Conservation (phyloP, 1,140 invertebrate species). For the Drosophila saltans region DNA sequence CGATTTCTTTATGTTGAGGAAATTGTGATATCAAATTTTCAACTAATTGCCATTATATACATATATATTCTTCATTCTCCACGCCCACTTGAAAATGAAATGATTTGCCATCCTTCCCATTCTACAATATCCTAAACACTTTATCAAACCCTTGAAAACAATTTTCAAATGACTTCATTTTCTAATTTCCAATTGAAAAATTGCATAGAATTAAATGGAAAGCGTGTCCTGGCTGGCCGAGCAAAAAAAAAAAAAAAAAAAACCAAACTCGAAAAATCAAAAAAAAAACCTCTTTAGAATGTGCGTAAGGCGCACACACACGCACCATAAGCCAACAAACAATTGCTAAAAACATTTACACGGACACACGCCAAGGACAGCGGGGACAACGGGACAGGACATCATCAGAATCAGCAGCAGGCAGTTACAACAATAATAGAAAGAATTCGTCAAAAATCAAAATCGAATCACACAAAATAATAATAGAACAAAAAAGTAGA, state of each 20-base stretch:
- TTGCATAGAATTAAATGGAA: slow-evolving; percentile 65
- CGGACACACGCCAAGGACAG: slow-evolving; percentile 55
- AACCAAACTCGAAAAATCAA: slow-evolving; percentile 13
- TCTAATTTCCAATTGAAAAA: slow-evolving; percentile 75
- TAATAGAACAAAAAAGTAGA: slow-evolving; percentile 26
- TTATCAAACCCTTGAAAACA: slow-evolving; percentile 48
- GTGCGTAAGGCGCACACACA: slow-evolving; percentile 68
- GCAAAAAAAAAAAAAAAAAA: slow-evolving; percentile 13
- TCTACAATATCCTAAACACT: slow-evolving; percentile 40
- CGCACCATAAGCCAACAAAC: slow-evolving; percentile 69
- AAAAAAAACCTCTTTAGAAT: slow-evolving; percentile 29
- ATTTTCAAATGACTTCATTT: slow-evolving; percentile 76
- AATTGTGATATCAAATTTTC: not conserved
- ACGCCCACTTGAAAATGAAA: not conserved
- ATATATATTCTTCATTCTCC: not conserved
- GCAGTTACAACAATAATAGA: slow-evolving; percentile 38
- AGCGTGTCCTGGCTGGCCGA: slow-evolving; percentile 46
- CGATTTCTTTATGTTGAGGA: not conserved
- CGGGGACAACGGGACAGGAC: not conserved
- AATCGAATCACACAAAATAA: slow-evolving; percentile 73
- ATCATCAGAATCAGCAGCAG: not conserved
- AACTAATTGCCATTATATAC: not conserved
- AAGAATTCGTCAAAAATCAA: slow-evolving; percentile 75
- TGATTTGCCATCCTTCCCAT: not conserved
- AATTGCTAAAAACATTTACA: slow-evolving; percentile 76